These are phyloP conservation scores for Philopedon plagiatum DNA, from an alignment of 2,888 invertebrate genomes.

Conservation along the genomic window DNA sequence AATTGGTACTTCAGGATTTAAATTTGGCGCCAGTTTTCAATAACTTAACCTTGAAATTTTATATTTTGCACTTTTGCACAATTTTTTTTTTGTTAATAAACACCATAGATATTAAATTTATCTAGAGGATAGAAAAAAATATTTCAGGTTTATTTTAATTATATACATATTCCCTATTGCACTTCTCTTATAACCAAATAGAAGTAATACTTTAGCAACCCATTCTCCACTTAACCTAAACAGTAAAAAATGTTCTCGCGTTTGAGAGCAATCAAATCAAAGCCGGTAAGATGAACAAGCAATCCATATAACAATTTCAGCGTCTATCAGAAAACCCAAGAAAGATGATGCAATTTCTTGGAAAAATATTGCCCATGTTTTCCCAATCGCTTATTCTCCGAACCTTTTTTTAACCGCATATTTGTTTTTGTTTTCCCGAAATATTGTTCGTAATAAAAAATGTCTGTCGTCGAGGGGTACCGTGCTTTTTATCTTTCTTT, in stretches of 20 bases:
- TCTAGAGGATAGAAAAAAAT: no score
- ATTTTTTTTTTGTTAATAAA: no score
- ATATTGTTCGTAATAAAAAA: slow-evolving; percentile 24
- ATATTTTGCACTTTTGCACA: no score
- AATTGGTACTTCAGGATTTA: no score
- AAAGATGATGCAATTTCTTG: slow-evolving; percentile 46
- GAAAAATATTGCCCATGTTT: slow-evolving; percentile 44
- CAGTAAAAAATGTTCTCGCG: slow-evolving; percentile 43
- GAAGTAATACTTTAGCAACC: slow-evolving; percentile 22
- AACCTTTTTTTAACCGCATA: slow-evolving; percentile 31
- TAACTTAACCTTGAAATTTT: no score
- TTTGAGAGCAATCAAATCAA: slow-evolving; percentile 46
- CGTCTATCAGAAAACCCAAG: slow-evolving; percentile 43
- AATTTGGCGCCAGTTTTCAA: no score
- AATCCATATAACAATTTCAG: slow-evolving; percentile 45
- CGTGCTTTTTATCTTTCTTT: neutral
- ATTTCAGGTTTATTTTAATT: no score
- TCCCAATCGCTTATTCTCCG: slow-evolving; percentile 38
- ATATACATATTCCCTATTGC: no score
- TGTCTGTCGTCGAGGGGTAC: neutral
- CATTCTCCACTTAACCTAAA: slow-evolving; percentile 27
- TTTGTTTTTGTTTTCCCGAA: slow-evolving; percentile 25
- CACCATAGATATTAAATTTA: no score
- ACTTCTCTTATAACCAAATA: neutral
- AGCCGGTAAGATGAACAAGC: slow-evolving; percentile 43